Percentiles rank a stretch among this genome's conserved stretches.
These are phyloP conservation scores for Otolemur crassicaudatus DNA, from an alignment of 2,797 vertebrate genomes.

Conservation along the genomic window DNA sequence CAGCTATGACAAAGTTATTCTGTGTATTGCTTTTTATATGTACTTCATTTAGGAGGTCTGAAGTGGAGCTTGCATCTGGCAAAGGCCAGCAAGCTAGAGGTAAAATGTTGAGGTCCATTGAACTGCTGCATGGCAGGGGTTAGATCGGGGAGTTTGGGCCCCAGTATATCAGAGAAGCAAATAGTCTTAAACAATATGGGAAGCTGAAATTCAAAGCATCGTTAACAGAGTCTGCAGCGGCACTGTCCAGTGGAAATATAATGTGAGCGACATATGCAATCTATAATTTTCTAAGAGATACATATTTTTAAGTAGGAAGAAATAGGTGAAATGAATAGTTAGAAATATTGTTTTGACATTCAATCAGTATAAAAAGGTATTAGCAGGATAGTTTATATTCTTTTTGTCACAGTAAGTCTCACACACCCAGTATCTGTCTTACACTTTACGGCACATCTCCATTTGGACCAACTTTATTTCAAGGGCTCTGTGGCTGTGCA, in stretches of 20 bases:
- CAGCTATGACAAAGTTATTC: not conserved
- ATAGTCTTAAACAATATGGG: not conserved
- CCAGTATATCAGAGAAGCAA: not conserved
- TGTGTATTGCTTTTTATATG: not conserved
- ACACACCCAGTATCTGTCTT: not conserved
- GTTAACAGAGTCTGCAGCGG: not conserved
- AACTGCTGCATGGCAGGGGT: not conserved
- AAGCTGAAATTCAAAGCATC: slow-evolving; percentile 1
- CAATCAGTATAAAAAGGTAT: not conserved
- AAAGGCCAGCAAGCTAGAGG: not conserved
- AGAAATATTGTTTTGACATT: not conserved
- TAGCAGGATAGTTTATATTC: not conserved
- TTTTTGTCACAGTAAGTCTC: not conserved
- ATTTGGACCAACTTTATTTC: not conserved
- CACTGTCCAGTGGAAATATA: not conserved
- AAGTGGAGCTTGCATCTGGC: slow-evolving; percentile 4
- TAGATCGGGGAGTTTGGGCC: not conserved
- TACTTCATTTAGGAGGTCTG: not conserved
- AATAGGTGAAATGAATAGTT: not conserved
- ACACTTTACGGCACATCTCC: not conserved
- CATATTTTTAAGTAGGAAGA: slow-evolving; percentile 16
- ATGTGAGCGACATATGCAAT: not conserved
- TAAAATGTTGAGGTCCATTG: not conserved
- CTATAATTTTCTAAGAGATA: slow-evolving; percentile 29
- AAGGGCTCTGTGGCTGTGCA: rapidly evolving